Evolutionary conservation across 2,113 vertebrate species (phyloP).

Genomic region (Porphyrio hochstetteri): DNA sequence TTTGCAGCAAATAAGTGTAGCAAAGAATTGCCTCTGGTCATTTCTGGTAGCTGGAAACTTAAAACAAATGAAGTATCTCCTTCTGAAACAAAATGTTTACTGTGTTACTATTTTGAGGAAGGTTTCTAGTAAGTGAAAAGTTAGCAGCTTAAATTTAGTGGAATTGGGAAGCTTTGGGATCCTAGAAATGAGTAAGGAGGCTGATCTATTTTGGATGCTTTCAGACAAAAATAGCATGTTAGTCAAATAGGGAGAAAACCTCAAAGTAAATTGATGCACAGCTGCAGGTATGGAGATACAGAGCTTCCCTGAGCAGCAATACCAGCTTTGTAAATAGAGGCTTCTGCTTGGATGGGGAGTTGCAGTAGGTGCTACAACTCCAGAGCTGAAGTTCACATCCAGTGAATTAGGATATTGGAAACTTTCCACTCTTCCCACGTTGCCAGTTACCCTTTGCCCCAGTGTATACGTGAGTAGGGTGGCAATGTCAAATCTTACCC

Average conservation of each 20-base stretch:
- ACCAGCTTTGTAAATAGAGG: background rate
- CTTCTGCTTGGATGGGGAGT: background rate
- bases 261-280: background rate
- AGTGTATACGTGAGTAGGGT: background rate
- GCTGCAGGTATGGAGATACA: background rate
- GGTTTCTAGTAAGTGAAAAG: background rate
- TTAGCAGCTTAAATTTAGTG: background rate
- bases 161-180: background rate
- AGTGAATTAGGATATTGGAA: background rate
- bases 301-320: too few relatives aligned
- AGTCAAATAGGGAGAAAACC: background rate
- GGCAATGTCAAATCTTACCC: background rate
- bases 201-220: background rate
- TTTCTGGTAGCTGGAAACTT: background rate
- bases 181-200: background rate
- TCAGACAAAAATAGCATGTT: background rate
- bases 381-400: background rate
- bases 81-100: background rate
- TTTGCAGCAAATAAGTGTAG: background rate
- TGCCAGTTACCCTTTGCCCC: background rate
- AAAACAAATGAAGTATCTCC: background rate
- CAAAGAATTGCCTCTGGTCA: background rate
- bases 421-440: background rate
- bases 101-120: background rate
- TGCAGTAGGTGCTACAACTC: background rate